Conservation (phyloP, 2,797 vertebrate species). For the Anguilla pacifica region DNA sequence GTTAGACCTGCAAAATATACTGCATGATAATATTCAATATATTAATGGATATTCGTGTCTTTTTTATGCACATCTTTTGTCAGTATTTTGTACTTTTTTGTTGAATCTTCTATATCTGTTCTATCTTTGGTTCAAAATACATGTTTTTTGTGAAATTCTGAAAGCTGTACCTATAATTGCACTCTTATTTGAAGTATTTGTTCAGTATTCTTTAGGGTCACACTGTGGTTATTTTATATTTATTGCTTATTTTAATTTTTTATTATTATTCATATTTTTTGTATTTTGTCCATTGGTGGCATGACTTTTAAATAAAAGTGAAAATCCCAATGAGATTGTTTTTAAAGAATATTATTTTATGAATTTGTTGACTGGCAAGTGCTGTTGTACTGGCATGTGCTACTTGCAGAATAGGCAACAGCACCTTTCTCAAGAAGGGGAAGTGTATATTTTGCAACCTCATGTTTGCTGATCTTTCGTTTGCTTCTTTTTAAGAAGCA, state of each 20-base stretch:
- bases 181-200: conserved; percentile 47
- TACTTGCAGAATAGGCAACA: not conserved
- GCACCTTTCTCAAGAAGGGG: not conserved
- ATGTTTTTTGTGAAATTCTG: conserved; percentile 63
- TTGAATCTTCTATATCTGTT: conserved; percentile 60
- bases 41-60: conserved; percentile 66
- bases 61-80: conserved; percentile 76
- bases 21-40: conserved; percentile 75
- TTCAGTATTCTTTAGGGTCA: conserved; percentile 68
- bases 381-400: not conserved
- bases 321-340: conserved; percentile 45
- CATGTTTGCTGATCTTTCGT: not conserved
- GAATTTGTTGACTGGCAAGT: not conserved
- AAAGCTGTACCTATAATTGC: conserved; percentile 57
- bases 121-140: conserved; percentile 55
- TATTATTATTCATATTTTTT: conserved; percentile 66
- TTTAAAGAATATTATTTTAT: conserved; percentile 16
- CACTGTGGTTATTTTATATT: conserved; percentile 81
- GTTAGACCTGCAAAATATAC: conserved; percentile 66
- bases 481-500: not conserved
- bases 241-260: conserved; percentile 57
- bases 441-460: not conserved
- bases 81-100: conserved; percentile 75
- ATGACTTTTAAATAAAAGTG: conserved; percentile 81
- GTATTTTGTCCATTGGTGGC: conserved; percentile 85